These are phyloP conservation scores for Drosophila merina DNA, from an alignment of 2,888 invertebrate species.

Conservation along the genomic window DNA sequence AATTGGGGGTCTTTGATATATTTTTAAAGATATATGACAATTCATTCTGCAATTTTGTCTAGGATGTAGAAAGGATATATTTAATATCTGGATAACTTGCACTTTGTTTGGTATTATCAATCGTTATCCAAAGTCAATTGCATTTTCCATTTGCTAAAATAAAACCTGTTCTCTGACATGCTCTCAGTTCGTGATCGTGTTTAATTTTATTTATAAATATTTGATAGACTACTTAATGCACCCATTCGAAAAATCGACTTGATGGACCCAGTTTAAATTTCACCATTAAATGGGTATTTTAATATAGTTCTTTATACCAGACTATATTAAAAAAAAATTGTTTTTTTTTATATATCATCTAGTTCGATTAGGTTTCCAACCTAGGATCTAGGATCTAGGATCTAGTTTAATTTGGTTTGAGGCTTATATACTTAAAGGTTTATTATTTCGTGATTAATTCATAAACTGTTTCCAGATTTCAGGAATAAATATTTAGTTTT, in stretches of 20 bases:
- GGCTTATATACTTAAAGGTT: neutral
- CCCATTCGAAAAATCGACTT: neutral
- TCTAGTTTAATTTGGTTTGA: neutral
- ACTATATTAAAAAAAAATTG: too few species aligned
- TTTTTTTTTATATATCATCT: too few species aligned
- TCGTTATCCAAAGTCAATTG: neutral
- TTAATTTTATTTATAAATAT: neutral
- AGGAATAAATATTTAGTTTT: neutral
- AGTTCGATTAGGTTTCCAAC: too few species aligned
- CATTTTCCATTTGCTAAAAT: neutral
- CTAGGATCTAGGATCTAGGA: too few species aligned
- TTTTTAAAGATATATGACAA: too few species aligned
- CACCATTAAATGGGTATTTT: neutral
- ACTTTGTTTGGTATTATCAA: neutral
- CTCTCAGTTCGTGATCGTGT: neutral
- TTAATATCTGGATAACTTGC: too few species aligned
- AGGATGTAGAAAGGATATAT: too few species aligned
- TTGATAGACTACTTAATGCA: neutral
- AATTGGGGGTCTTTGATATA: too few species aligned
- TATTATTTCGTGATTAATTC: too few species aligned
- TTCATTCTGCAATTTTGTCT: too few species aligned
- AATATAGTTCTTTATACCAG: neutral
- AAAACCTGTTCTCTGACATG: slow-evolving; percentile 7
- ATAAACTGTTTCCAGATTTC: neutral
- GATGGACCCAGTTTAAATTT: neutral